A percentile compares a stretch with the other conserved stretches of the same genome.
Conservation (phyloP, 35 echinoderm and acorn worm species). For the Heliocidaris erythrogramma region DNA sequence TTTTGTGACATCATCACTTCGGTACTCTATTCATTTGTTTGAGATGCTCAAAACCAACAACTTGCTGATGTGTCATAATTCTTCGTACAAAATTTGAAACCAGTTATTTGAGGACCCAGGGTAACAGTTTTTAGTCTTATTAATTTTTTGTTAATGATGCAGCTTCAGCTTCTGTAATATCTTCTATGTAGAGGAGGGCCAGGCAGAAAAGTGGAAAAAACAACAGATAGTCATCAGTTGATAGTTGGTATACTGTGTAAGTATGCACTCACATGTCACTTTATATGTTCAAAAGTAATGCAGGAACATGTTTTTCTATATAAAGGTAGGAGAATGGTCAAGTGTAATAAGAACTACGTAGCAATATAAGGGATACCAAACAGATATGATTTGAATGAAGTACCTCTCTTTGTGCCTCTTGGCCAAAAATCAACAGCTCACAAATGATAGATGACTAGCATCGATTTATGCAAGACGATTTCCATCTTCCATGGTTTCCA, state of each 20-base stretch:
- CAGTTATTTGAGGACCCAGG: too few species aligned
- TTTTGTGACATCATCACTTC: too few species aligned
- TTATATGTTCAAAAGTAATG: neutral
- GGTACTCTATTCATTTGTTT: neutral
- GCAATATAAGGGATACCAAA: too few species aligned
- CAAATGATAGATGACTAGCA: slow-evolving; percentile 3
- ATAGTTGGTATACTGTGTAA: neutral
- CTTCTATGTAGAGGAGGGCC: too few species aligned
- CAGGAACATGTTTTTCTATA: too few species aligned
- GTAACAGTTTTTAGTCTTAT: too few species aligned
- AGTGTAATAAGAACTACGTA: too few species aligned
- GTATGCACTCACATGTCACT: neutral
- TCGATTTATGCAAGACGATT: slow-evolving; percentile 11
- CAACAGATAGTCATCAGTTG: neutral
- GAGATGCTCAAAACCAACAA: neutral
- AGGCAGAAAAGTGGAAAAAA: too few species aligned
- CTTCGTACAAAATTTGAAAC: too few species aligned
- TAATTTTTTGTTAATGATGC: too few species aligned
- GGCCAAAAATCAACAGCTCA: neutral
- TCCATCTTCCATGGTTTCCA: neutral
- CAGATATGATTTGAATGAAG: neutral
- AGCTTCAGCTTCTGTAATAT: too few species aligned
- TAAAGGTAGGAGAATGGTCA: too few species aligned
- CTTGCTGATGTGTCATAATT: neutral
- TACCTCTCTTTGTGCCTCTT: neutral